Conservation (phyloP, 2,113 vertebrate genomes). For the Corvus moneduloides region DNA sequence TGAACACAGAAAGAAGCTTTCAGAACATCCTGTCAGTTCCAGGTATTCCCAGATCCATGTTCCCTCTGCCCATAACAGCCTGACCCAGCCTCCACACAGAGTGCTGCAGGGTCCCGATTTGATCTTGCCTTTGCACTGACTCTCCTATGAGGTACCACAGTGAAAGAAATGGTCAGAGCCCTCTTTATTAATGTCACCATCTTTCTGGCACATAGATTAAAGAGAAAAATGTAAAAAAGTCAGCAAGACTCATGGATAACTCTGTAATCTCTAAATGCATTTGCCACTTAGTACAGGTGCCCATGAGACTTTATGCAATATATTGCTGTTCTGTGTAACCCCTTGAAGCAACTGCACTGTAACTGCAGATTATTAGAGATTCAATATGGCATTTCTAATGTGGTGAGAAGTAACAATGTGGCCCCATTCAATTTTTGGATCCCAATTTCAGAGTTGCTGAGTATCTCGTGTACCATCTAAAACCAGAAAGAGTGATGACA, state of each 20-base stretch:
- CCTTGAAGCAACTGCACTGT: neutral
- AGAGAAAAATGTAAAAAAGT: neutral
- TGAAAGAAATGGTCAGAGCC: neutral
- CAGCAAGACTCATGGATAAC: neutral
- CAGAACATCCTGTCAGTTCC: neutral
- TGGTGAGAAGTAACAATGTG: conserved; percentile 7
- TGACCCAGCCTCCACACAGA: neutral
- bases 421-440: neutral
- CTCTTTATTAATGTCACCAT: neutral
- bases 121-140: neutral
- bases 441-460: conserved; percentile 21
- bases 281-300: neutral
- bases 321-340: neutral
- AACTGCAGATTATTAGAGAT: neutral
- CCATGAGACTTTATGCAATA: fast-evolving
- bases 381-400: neutral
- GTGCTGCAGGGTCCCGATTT: neutral
- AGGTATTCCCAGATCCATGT: fast-evolving
- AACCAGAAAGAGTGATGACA: conserved; percentile 14
- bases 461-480: conserved; percentile 10
- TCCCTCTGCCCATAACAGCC: neutral
- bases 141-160: neutral
- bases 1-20: neutral
- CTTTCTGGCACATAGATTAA: neutral
- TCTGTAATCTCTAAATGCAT: neutral